A percentile compares a stretch with the other conserved stretches of the same genome.
Conservation (phyloP, 2,797 vertebrate species). For the Antennarius maculatus region DNA sequence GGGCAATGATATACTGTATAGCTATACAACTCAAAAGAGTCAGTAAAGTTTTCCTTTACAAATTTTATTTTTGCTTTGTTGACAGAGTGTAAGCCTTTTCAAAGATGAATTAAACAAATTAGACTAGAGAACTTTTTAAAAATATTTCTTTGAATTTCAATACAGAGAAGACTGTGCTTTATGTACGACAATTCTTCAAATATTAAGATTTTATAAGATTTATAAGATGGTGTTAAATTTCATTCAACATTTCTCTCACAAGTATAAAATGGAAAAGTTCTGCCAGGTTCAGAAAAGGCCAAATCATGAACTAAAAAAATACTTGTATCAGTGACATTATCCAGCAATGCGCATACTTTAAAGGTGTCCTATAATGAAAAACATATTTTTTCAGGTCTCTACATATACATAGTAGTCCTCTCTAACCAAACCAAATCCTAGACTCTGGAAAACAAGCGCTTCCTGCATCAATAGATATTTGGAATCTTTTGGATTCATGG, state of each 20-base stretch:
- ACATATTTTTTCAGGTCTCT: neutral
- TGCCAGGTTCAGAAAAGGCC: conserved; percentile 13
- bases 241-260: neutral
- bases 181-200: neutral
- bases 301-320: neutral
- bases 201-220: too few species aligned
- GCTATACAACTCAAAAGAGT: neutral
- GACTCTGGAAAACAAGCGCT: too few species aligned
- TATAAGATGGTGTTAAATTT: neutral
- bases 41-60: conserved; percentile 6
- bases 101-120: conserved; percentile 22
- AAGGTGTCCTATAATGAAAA: too few species aligned
- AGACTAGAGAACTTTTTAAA: conserved; percentile 12
- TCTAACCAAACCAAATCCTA: too few species aligned
- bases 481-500: too few species aligned
- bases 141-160: neutral
- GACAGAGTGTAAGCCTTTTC: conserved; percentile 4
- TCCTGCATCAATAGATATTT: too few species aligned
- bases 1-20: conserved; percentile 6
- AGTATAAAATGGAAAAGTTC: neutral
- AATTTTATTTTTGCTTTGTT: neutral
- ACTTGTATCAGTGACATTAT: neutral
- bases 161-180: neutral
- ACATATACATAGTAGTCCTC: too few species aligned
- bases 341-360: neutral